Evolutionary conservation across 2,797 vertebrate species (phyloP).

Genomic region (Halcyon badia): DNA sequence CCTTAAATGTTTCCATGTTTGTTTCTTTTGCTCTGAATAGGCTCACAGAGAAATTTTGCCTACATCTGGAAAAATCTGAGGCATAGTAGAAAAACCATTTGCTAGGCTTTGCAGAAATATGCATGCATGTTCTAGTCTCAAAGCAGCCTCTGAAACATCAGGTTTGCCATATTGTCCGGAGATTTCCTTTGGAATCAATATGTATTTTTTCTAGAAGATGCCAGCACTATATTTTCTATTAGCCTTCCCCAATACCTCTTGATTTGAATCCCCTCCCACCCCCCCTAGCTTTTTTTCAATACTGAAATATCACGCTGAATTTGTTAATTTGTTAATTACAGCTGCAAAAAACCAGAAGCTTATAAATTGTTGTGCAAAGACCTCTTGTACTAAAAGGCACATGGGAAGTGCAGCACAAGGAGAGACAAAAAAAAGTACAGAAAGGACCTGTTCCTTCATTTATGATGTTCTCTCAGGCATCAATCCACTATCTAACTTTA

Average conservation of each 20-base stretch:
- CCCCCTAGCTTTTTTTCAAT: not conserved
- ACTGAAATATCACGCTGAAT: not conserved
- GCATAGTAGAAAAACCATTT: not conserved
- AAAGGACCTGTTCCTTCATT: not conserved
- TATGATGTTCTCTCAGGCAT: not conserved
- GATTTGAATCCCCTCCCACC: not conserved
- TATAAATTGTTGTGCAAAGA: not conserved
- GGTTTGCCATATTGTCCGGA: not conserved
- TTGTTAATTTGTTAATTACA: not conserved
- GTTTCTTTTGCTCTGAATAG: not conserved
- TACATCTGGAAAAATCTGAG: not conserved
- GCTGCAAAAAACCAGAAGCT: not conserved
- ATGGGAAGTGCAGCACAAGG: not conserved
- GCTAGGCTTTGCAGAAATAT: not conserved
- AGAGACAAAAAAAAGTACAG: not conserved
- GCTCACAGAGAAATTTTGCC: not conserved
- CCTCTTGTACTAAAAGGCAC: not conserved
- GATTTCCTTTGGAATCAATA: not conserved
- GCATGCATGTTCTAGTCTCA: not conserved
- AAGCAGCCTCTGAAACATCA: not conserved
- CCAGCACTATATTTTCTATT: not conserved
- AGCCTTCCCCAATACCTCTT: not conserved
- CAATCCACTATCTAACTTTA: not conserved
- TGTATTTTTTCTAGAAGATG: not conserved
- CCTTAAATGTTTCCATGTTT: not conserved